These are phyloP conservation scores for Actenoides lindsayi DNA, from an alignment of 2,113 vertebrate genomes.

Conservation along the genomic window DNA sequence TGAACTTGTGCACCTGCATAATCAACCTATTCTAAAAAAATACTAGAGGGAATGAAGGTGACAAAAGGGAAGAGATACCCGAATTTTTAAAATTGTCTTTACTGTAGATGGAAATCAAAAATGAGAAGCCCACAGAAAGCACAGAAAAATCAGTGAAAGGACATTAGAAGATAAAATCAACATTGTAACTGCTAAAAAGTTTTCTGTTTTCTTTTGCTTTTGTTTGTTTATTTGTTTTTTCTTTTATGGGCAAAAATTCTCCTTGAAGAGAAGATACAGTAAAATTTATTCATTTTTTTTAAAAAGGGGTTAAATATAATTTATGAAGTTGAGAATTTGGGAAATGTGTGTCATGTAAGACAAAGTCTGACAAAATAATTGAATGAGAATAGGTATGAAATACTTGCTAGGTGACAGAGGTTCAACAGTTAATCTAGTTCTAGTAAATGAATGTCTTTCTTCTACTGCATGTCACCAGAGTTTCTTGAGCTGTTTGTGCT, in stretches of 20 bases:
- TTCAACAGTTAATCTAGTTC: not conserved
- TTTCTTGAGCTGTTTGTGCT: not conserved
- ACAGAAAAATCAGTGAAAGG: not conserved
- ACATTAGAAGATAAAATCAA: not conserved
- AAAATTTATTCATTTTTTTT: not conserved
- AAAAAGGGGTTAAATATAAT: not conserved
- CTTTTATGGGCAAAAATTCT: not conserved
- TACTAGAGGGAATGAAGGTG: not conserved
- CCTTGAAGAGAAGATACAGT: not conserved
- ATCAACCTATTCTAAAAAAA: not conserved
- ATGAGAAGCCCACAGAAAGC: not conserved
- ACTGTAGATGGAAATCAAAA: not conserved
- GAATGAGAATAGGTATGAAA: not conserved
- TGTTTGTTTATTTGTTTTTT: fast-evolving
- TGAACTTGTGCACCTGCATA: not conserved
- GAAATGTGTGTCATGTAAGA: not conserved
- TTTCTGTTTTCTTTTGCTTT: not conserved
- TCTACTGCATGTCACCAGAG: not conserved
- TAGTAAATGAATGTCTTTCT: not conserved
- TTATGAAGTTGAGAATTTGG: not conserved
- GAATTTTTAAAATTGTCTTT: not conserved
- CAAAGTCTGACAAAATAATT: not conserved
- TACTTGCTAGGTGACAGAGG: not conserved
- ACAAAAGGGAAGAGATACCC: not conserved
- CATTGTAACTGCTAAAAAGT: not conserved